Evolutionary conservation across 2,888 invertebrate species (phyloP), one percentile per base, ranked within the genome.

Genomic region (Tiliacea citrago): DNA sequence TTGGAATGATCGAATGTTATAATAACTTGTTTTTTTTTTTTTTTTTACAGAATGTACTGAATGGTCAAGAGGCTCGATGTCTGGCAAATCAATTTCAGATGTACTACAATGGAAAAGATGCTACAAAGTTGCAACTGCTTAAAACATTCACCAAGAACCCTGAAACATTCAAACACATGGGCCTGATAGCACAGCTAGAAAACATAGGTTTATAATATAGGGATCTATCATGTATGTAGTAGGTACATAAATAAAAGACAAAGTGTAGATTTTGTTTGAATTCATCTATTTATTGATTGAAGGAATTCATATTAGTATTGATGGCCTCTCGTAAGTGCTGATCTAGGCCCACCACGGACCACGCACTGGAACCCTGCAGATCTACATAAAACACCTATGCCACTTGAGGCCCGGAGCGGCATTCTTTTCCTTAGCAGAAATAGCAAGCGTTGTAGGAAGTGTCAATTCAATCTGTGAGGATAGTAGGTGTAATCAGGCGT

Each of bases 1-100:
- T 16, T 45, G 21, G 29, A 47, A 21, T 65, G 9, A 21, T 49
- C 16, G 61, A 35, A 66, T 35, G 18, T 45, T 66, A 42, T 4
- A 51, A 18, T 78, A 24, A 70, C 5, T 39, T 66, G 8, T 9
- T 57, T 55, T 21, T 80, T 80, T 74, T 8, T n/a, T n/a, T 73
- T 49, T 72, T 29, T 1, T 88, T 87, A 75, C 93, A 96, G 89
- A 98, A 98, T 93, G 97, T 98, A 0, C 92, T 98, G 73, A 97
- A 96, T 91, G 97, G 97, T 0, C 97, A 97, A 90, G 99, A 99
- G 94, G 99, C 99, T 0, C 98, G 98, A 90, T 99, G 98, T 91
- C 93, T 99, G 71, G 98, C 98, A 0, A 98, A 99, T 92, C 98
- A 99, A 92, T 94, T 99, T 77, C 98, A 98, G 92, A 95, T 99